Conservation (phyloP, 2,888 invertebrate genomes). For the Antheraea yamamai region DNA sequence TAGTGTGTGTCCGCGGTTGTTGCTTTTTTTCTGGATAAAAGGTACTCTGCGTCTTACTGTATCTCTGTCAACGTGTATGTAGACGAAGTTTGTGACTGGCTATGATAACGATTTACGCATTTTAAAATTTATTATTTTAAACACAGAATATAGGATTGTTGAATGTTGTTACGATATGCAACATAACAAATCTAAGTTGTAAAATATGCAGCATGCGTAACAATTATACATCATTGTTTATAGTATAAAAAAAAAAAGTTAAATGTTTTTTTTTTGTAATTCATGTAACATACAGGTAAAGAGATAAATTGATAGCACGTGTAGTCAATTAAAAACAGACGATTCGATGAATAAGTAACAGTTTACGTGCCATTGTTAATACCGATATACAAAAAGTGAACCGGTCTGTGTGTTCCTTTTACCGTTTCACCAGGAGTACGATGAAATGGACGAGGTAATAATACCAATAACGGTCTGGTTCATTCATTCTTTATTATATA, state of each 20-base stretch:
- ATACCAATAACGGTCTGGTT: constrained; percentile 79
- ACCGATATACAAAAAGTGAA: constrained; percentile 76
- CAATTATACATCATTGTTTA: neutral
- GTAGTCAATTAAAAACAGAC: constrained; percentile 51
- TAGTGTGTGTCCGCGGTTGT: too few species aligned
- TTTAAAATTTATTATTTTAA: too few species aligned
- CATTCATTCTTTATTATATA: constrained; percentile 63
- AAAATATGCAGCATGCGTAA: too few species aligned
- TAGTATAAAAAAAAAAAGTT: neutral
- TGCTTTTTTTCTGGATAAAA: too few species aligned
- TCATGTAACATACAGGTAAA: neutral
- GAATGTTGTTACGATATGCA: too few species aligned
- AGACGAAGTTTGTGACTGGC: too few species aligned
- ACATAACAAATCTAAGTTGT: neutral
- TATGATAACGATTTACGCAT: too few species aligned
- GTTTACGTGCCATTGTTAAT: constrained; percentile 78
- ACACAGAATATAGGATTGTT: too few species aligned
- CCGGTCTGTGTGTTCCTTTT: constrained; percentile 74
- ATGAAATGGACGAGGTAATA: constrained; percentile 64
- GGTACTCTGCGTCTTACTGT: too few species aligned
- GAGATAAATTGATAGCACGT: neutral
- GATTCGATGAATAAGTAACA: constrained; percentile 66
- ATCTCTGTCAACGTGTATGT: too few species aligned
- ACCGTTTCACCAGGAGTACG: constrained; percentile 73
- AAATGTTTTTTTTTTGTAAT: neutral